These are phyloP conservation scores for Atta colombica DNA, from an alignment of 1,140 invertebrate species.

Conservation along the genomic window DNA sequence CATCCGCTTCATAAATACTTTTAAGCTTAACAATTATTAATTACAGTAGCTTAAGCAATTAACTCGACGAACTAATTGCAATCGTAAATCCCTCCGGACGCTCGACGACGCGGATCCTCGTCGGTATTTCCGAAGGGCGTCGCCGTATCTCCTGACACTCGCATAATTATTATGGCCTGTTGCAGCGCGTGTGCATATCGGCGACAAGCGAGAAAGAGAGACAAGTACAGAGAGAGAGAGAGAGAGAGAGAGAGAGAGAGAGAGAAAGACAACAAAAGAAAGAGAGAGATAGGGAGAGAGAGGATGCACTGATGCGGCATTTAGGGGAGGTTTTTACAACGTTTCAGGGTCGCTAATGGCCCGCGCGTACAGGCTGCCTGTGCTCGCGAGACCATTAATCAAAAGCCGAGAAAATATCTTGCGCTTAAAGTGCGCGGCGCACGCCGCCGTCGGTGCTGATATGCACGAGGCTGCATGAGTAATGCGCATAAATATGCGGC, in stretches of 20 bases:
- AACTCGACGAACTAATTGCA: slow-evolving; percentile 55
- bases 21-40: slow-evolving; percentile 56
- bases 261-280: background rate
- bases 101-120: slow-evolving; percentile 23
- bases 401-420: slow-evolving; percentile 69
- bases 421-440: slow-evolving; percentile 64
- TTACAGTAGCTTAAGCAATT: slow-evolving; percentile 56
- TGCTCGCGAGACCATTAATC: slow-evolving; percentile 70
- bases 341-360: slow-evolving; percentile 65
- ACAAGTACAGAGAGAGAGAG: background rate
- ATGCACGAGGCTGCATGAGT: slow-evolving; percentile 64
- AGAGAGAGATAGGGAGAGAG: background rate
- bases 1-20: slow-evolving; percentile 32
- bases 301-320: slow-evolving; percentile 35
- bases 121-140: slow-evolving; percentile 49
- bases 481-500: slow-evolving; percentile 74
- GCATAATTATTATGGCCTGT: slow-evolving; percentile 59
- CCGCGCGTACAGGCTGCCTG: slow-evolving; percentile 47
- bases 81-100: slow-evolving; percentile 50
- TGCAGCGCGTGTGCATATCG: slow-evolving; percentile 44
- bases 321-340: slow-evolving; percentile 56
- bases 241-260: slow-evolving; percentile 1
- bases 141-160: slow-evolving; percentile 4
- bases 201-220: background rate
- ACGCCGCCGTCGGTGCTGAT: slow-evolving; percentile 47